Evolutionary conservation across 2,888 invertebrate genomes (phyloP).

Genomic region (Epinotia nisella): DNA sequence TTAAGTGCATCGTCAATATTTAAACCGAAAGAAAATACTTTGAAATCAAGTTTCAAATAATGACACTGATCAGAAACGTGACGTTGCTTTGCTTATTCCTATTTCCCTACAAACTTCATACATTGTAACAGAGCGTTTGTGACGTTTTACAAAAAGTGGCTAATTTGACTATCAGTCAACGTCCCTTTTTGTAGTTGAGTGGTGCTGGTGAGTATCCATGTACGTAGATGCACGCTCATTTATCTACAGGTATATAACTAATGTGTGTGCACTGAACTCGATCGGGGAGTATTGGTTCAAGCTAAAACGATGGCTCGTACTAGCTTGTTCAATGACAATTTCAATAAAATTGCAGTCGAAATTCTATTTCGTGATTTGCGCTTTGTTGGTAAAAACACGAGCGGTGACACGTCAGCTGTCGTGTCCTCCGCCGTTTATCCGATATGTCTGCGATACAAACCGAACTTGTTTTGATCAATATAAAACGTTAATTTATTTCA

Average conservation of each 20-base stretch:
- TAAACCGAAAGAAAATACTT: neutral
- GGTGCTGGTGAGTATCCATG: neutral
- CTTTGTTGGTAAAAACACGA: constrained; percentile 31
- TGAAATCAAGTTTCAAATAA: neutral
- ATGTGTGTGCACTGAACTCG: constrained; percentile 1
- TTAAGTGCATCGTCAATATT: too few relatives aligned
- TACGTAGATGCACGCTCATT: neutral
- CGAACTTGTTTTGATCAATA: constrained; percentile 16
- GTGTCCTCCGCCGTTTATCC: constrained; percentile 31
- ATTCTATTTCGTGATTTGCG: constrained; percentile 38
- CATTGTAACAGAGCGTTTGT: too few relatives aligned
- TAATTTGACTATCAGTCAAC: too few relatives aligned
- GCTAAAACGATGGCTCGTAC: constrained; percentile 10
- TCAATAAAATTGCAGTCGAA: constrained; percentile 37
- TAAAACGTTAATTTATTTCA: neutral
- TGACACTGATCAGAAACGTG: too few relatives aligned
- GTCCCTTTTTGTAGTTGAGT: neutral
- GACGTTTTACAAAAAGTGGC: too few relatives aligned
- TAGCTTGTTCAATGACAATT: constrained; percentile 15
- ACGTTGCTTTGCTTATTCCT: too few relatives aligned
- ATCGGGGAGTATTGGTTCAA: constrained; percentile 7
- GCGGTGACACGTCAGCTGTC: constrained; percentile 39
- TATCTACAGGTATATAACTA: neutral
- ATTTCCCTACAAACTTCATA: too few relatives aligned
- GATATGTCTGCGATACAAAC: constrained; percentile 1